These are phyloP conservation scores for Ceraclea dissimilis DNA, from an alignment of 2,888 invertebrate species.

Conservation along the genomic window DNA sequence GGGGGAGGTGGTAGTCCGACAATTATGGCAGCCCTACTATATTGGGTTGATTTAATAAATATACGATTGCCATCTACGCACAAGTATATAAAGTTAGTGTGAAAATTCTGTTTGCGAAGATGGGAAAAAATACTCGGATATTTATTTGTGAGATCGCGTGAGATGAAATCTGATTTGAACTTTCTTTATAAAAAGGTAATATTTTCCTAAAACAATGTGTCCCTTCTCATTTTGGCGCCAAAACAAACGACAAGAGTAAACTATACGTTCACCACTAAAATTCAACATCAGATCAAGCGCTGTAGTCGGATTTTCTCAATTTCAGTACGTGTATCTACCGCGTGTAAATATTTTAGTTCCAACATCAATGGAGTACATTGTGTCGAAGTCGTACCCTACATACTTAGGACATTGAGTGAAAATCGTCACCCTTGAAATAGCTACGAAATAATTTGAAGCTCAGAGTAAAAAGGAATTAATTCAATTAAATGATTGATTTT, in stretches of 20 bases:
- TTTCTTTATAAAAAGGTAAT: neutral
- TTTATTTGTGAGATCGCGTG: constrained; percentile 13
- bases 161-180: constrained; percentile 10
- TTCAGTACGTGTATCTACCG: neutral
- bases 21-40: too few relatives aligned
- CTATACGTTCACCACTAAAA: neutral
- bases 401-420: neutral
- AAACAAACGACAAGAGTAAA: constrained; percentile 20
- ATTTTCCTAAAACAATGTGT: constrained; percentile 1
- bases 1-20: too few relatives aligned
- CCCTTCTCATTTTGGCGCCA: constrained; percentile 20
- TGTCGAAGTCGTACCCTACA: too few relatives aligned
- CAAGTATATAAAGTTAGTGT: too few relatives aligned
- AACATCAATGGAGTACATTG: too few relatives aligned
- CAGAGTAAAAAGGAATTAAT: neutral
- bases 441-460: neutral
- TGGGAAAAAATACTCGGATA: neutral
- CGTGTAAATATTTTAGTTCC: too few relatives aligned
- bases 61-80: neutral
- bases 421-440: constrained; percentile 1
- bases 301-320: neutral
- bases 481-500: too few relatives aligned
- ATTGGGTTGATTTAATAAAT: neutral
- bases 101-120: neutral
- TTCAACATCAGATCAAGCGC: neutral